Evolutionary conservation across 2,888 invertebrate genomes (phyloP).

Genomic region (Luperina testacea): DNA sequence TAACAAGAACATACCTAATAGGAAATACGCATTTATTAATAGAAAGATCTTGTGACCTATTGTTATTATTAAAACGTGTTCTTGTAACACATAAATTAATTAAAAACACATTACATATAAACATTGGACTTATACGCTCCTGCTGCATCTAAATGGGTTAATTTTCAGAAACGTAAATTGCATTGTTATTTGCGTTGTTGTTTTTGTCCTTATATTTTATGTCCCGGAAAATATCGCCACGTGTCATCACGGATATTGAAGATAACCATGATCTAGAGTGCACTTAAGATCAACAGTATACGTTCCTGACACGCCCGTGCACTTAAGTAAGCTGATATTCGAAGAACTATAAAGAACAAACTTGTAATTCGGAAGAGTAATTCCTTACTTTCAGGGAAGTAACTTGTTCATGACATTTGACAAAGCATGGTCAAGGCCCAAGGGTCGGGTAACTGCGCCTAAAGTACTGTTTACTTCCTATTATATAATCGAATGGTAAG

Average conservation of each 20-base stretch:
- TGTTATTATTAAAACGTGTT: constrained; percentile 51
- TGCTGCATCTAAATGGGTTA: constrained; percentile 28
- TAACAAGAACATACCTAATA: constrained; percentile 29
- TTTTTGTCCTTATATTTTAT: constrained; percentile 10
- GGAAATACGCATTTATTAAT: constrained; percentile 53
- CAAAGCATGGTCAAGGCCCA: constrained; percentile 45
- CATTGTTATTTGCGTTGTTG: constrained; percentile 36
- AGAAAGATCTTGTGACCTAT: constrained; percentile 54
- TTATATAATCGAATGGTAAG: constrained; percentile 36
- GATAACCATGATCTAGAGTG: constrained; percentile 19
- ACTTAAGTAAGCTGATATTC: constrained; percentile 21
- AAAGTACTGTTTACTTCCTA: constrained; percentile 59
- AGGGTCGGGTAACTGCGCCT: constrained; percentile 36
- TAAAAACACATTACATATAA: constrained; percentile 53
- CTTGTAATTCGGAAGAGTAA: constrained; percentile 31
- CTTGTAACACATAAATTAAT: constrained; percentile 59
- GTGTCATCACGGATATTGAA: constrained; percentile 26
- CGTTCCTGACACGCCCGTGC: constrained; percentile 29
- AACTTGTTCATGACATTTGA: constrained; percentile 55
- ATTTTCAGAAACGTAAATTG: constrained; percentile 40
- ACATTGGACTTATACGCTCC: constrained; percentile 26
- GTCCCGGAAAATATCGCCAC: constrained; percentile 23
- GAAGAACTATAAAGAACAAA: constrained; percentile 7
- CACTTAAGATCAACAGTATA: constrained; percentile 20
- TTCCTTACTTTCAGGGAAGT: constrained; percentile 50